Conservation (phyloP, 2,888 invertebrate species). For the Dasypogon diadema region DNA sequence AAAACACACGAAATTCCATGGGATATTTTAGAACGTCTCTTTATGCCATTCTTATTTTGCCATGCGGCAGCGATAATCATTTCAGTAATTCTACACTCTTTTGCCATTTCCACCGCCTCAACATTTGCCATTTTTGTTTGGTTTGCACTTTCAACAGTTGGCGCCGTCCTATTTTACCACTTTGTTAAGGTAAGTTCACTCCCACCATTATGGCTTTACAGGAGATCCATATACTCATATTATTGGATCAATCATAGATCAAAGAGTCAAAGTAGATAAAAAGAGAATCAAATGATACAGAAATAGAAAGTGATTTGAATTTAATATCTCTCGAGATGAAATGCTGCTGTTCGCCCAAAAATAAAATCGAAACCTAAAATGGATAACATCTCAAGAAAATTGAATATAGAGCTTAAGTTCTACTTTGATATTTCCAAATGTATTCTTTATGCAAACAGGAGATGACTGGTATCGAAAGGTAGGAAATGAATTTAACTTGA, state of each 20-base stretch:
- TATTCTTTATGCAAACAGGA: not conserved
- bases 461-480: not conserved
- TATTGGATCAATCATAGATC: slow-evolving; percentile 28
- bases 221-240: not conserved
- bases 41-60: slow-evolving; percentile 82
- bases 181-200: slow-evolving; percentile 79
- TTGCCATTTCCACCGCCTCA: slow-evolving; percentile 81
- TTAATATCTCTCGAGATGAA: slow-evolving; percentile 2
- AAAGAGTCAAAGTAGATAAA: slow-evolving; percentile 7
- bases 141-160: slow-evolving; percentile 80
- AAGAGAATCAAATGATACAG: not conserved
- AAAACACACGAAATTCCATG: slow-evolving; percentile 76
- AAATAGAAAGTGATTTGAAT: slow-evolving; percentile 11
- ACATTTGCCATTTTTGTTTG: slow-evolving; percentile 84
- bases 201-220: not conserved
- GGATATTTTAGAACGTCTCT: slow-evolving; percentile 78
- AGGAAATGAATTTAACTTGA: not conserved
- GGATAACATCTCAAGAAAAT: slow-evolving; percentile 2
- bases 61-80: slow-evolving; percentile 83
- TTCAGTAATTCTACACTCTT: slow-evolving; percentile 77
- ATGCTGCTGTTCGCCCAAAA: not conserved
- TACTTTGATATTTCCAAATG: slow-evolving; percentile 24
- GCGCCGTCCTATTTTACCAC: slow-evolving; percentile 85
- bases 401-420: slow-evolving; percentile 24
- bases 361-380: not conserved